These are phyloP conservation scores for Euphydryas editha DNA, from an alignment of 2,888 invertebrate genomes.

Conservation along the genomic window DNA sequence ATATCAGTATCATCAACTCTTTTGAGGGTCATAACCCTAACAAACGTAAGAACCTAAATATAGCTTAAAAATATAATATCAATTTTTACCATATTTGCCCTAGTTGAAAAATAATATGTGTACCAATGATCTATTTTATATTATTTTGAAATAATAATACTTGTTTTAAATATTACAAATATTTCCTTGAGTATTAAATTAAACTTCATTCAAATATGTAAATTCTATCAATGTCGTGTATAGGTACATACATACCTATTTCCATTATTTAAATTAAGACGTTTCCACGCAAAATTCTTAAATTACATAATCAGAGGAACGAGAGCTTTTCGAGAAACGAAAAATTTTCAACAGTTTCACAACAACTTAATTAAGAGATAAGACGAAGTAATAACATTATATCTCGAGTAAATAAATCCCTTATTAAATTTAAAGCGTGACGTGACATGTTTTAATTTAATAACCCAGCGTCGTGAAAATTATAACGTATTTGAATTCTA, in stretches of 20 bases:
- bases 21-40: too few species aligned
- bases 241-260: background rate
- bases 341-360: conserved; percentile 6
- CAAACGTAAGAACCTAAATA: too few species aligned
- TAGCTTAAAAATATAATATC: too few species aligned
- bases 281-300: background rate
- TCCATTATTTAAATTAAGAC: conserved; percentile 1
- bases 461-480: conserved; percentile 14
- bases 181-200: background rate
- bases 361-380: conserved; percentile 13
- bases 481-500: conserved; percentile 19
- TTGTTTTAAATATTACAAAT: background rate
- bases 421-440: conserved; percentile 32
- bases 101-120: too few species aligned
- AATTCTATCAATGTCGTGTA: background rate
- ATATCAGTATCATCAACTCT: too few species aligned
- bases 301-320: conserved; percentile 8
- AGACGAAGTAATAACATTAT: conserved; percentile 27
- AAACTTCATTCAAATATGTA: background rate
- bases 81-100: too few species aligned
- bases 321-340: background rate
- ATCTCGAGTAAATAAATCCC: conserved; percentile 28
- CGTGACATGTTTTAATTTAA: conserved; percentile 25
- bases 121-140: too few species aligned
- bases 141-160: too few species aligned